Base-by-base conservation (phyloP, 2,888 invertebrate genomes). In the Biston stratarius region DNA sequence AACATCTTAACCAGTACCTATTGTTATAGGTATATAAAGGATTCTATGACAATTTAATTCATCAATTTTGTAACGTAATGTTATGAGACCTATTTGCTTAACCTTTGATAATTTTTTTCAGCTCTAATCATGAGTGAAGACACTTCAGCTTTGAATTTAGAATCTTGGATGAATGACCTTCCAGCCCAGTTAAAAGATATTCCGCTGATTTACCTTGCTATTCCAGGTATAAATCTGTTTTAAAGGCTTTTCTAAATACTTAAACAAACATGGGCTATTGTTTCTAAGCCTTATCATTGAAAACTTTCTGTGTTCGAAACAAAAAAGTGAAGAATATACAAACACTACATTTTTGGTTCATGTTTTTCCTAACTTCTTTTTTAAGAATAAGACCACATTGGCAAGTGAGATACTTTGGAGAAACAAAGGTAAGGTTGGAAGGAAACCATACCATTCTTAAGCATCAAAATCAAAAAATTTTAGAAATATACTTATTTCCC, bases 91-190 rank as follows among this genome's bases (percentile, higher is more conserved):
- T 55, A 57, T 9, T 15, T 15, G 51, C 12, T 0, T 55, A 49
- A 49, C 53, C 34, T 48, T 59, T 8, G 40, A 38, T 45, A 14
- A 36, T 24, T 34, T 3, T 44, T 84, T 83, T 44, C 74, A 90
- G 90, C 79, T 70, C 59, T 80, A 71, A 84, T 85, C 70, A 92
- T 91, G 90, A 80, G 83, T 74, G 86, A 90, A 67, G 78, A 87
- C 64, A 79, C 72, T 49, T 70, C 76, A 58, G 83, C 86, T 52
- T 79, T 88, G 69, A 83, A 80, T 62, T 71, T 89, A 51, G 96
- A 96, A 80, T 91, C 95, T 74, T 97, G 97, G 97, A 97, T 97
- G 97, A 90, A 94, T 40, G 94, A 95, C 69, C 85, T 97, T 74
- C 96, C 96, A 59, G 87, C 90, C 14, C 85, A 89, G 64, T 81